Evolutionary conservation across 2,888 invertebrate genomes (phyloP).

Genomic region (Rhyacophila evoluta): DNA sequence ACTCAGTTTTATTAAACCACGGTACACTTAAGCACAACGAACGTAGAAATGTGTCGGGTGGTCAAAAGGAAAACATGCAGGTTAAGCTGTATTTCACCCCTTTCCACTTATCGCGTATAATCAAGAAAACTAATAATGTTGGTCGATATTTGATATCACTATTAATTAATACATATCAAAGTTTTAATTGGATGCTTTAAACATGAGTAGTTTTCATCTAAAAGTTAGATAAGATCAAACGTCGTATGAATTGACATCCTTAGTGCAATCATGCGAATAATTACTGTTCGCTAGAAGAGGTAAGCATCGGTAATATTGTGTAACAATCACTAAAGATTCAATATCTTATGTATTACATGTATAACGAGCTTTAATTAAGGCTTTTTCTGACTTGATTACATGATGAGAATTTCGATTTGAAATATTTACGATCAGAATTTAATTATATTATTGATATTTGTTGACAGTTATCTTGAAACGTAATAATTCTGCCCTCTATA

Average conservation of each 20-base stretch:
- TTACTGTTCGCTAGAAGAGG: neutral
- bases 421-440: no score
- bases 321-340: neutral
- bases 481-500: no score
- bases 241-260: neutral
- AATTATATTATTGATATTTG: no score
- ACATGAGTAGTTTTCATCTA: neutral
- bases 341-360: neutral
- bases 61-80: no score
- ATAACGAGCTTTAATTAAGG: neutral
- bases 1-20: no score
- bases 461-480: no score
- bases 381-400: neutral
- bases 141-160: no score
- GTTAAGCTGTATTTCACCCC: no score
- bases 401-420: neutral
- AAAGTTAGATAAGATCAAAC: neutral
- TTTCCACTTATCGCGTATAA: no score
- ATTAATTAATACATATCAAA: neutral
- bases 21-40: no score
- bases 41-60: no score
- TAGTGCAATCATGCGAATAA: constrained; percentile 15
- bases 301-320: neutral
- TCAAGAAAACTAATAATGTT: no score
- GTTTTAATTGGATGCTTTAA: neutral